Conservation (phyloP, 2,888 invertebrate genomes). For the Euplagia quadripunctaria region DNA sequence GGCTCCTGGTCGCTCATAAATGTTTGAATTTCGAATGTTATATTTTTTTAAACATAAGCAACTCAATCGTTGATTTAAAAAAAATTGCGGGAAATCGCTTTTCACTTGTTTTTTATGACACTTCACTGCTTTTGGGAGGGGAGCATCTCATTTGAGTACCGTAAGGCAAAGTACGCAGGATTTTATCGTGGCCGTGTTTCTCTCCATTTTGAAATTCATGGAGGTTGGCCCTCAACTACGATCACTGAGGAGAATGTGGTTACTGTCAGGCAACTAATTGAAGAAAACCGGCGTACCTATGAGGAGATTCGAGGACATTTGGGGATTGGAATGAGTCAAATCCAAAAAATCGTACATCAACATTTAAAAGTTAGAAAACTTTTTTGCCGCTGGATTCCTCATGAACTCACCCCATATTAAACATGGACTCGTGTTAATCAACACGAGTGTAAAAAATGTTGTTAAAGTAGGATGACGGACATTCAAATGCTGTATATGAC, state of each 20-base stretch:
- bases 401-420: background rate
- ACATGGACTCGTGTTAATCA: background rate
- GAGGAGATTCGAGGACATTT: background rate
- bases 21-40: no score
- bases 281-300: background rate
- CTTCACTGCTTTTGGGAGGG: no score
- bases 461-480: background rate
- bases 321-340: background rate
- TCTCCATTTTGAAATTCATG: background rate
- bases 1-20: no score
- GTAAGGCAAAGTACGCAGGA: no score
- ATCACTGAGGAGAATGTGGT: background rate
- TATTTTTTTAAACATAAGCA: no score
- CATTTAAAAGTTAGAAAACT: background rate
- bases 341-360: background rate
- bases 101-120: no score
- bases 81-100: no score
- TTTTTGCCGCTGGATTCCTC: background rate
- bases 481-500: background rate
- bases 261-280: background rate
- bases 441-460: background rate
- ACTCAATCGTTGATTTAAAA: no score
- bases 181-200: no score
- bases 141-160: no score
- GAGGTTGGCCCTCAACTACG: background rate